phyloP scores from a whole-genome alignment of 2,113 vertebrate species.

The Crotalus viridis region DNA sequence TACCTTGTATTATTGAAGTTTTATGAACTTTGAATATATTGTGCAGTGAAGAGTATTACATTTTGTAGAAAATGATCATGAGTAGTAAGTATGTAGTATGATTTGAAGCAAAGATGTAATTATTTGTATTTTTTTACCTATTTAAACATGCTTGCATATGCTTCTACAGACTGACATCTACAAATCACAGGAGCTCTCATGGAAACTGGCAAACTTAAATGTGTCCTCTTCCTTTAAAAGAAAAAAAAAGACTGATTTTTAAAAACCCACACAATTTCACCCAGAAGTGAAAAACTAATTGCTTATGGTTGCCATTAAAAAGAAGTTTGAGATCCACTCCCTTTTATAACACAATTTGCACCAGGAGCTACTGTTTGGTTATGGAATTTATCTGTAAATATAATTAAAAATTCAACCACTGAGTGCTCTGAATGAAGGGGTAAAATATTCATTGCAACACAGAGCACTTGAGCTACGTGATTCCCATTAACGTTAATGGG shows the following conservation, averaged over 20 bases:
- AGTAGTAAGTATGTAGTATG: background rate
- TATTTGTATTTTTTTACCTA: background rate
- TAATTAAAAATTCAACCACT: constrained; percentile 76
- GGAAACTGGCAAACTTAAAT: constrained; percentile 52
- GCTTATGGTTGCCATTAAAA: constrained; percentile 52
- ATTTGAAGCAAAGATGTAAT: background rate
- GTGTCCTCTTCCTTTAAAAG: constrained; percentile 13
- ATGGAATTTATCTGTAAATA: constrained; percentile 78
- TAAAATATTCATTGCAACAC: constrained; percentile 71
- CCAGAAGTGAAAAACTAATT: constrained; percentile 55
- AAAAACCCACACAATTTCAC: constrained; percentile 22
- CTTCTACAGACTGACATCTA: constrained; percentile 51
- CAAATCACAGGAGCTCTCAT: constrained; percentile 25
- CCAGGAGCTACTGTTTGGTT: constrained; percentile 65
- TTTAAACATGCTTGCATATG: background rate
- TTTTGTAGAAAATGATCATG: background rate
- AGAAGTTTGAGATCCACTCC: constrained; percentile 51
- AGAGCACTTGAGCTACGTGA: constrained; percentile 65
- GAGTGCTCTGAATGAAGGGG: constrained; percentile 68
- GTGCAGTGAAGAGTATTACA: background rate
- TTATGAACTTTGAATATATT: background rate
- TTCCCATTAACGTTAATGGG: constrained; percentile 77
- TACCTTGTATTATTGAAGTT: background rate
- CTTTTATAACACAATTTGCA: constrained; percentile 69
- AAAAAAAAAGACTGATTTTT: constrained; percentile 55